phyloP scores from a whole-genome alignment of 2,797 vertebrate species.

The Sebastes paucispinis region DNA sequence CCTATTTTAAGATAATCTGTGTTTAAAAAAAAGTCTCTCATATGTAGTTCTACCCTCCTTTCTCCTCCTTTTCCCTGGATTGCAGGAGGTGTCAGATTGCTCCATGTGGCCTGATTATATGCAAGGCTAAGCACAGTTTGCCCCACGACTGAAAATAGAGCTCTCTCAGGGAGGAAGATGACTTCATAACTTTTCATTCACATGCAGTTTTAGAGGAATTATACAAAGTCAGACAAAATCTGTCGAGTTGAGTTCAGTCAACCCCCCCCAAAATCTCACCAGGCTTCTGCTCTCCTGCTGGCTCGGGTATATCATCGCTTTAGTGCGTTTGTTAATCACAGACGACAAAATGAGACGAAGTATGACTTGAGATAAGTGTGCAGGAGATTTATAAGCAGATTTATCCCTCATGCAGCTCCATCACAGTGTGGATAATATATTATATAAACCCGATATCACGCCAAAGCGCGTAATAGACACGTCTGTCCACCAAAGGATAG shows the following conservation, averaged over 20 bases:
- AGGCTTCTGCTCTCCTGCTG: background rate
- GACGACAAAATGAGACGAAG: conserved; percentile 13
- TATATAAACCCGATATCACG: background rate
- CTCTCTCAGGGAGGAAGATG: conserved; percentile 38
- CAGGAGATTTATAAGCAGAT: conserved; percentile 10
- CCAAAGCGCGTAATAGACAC: too few species aligned
- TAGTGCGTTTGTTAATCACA: background rate
- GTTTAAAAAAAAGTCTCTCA: conserved; percentile 33
- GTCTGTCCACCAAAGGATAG: too few species aligned
- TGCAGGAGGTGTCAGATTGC: conserved; percentile 64
- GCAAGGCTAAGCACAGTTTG: conserved; percentile 79
- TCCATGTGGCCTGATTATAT: conserved; percentile 76
- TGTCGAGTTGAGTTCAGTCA: background rate
- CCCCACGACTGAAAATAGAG: conserved; percentile 72
- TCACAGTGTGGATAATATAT: conserved; percentile 16
- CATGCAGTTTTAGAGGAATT: conserved; percentile 25
- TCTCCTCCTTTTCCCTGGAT: conserved; percentile 39
- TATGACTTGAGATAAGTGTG: background rate
- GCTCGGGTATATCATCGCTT: background rate
- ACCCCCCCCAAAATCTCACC: background rate
- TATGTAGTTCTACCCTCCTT: conserved; percentile 51
- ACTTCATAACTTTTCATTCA: conserved; percentile 35
- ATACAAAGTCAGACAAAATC: conserved; percentile 23
- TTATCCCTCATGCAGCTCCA: background rate
- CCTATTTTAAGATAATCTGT: conserved; percentile 52